Evolutionary conservation across 2,797 vertebrate species (phyloP).

Genomic region (Hemitrygon akajei): DNA sequence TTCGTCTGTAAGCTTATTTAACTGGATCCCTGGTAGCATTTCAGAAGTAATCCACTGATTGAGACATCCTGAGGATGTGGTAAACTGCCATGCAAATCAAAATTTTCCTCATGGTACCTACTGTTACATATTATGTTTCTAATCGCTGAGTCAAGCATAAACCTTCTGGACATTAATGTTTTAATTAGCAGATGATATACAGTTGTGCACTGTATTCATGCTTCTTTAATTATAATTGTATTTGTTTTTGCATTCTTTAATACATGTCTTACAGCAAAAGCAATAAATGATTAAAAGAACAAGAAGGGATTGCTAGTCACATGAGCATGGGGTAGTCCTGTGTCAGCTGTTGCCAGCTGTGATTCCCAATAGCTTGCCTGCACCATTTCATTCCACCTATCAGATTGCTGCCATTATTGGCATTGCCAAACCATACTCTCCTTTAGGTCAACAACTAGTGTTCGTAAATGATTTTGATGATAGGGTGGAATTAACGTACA

Average conservation of each 20-base stretch:
- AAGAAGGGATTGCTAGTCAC: not conserved
- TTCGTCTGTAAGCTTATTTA: not conserved
- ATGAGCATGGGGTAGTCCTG: not conserved
- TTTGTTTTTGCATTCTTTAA: not conserved
- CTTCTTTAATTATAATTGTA: not conserved
- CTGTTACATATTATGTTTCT: not conserved
- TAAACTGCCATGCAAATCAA: not conserved
- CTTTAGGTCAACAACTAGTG: constrained; percentile 69
- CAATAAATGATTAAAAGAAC: not conserved
- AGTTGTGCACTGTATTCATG: not conserved
- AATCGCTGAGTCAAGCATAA: not conserved
- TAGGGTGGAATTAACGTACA: constrained; percentile 58
- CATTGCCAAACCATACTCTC: constrained; percentile 61
- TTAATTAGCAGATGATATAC: not conserved
- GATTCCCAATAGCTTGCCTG: constrained; percentile 62
- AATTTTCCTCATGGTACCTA: not conserved
- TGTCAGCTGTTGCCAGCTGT: constrained; percentile 56
- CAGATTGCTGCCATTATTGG: constrained; percentile 63
- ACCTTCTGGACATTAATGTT: not conserved
- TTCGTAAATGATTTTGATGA: constrained; percentile 64
- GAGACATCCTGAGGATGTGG: not conserved
- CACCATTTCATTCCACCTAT: constrained; percentile 63
- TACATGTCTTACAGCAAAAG: not conserved
- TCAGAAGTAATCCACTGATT: not conserved
- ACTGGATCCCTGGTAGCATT: not conserved